A percentile compares a stretch with the other conserved stretches of the same genome.
These are phyloP conservation scores for Cladopsammia gracilis DNA, from an alignment of 64 coral and sea anemone species.

Conservation along the genomic window DNA sequence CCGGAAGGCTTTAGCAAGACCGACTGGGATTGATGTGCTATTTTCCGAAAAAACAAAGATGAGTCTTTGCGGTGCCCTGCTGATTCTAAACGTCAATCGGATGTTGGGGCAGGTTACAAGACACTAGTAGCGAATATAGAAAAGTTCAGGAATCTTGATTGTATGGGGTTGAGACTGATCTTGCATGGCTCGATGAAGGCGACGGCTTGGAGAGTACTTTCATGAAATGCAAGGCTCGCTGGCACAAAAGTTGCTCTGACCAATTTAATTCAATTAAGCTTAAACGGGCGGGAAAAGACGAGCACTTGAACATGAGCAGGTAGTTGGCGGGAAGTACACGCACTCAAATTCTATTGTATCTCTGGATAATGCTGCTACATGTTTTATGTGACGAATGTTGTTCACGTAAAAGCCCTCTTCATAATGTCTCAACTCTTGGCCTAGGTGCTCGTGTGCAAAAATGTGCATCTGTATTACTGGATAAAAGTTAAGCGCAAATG, in stretches of 20 bases:
- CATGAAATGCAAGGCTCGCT: constrained; percentile 29
- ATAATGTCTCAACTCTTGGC: constrained; percentile 49
- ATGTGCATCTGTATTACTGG: constrained; percentile 49
- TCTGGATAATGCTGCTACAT: neutral
- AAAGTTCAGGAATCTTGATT: constrained; percentile 43
- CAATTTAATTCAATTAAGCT: constrained; percentile 64
- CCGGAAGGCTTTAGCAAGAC: neutral
- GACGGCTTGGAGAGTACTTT: constrained; percentile 60
- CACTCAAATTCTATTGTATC: neutral
- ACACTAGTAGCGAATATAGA: constrained; percentile 59
- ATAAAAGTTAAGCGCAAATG: constrained; percentile 37
- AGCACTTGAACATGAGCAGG: too few relatives aligned
- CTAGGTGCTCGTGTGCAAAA: constrained; percentile 55
- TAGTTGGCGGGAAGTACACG: constrained; percentile 24
- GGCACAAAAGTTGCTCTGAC: constrained; percentile 68
- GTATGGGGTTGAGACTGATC: neutral
- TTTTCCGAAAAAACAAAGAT: constrained; percentile 47
- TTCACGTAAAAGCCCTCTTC: constrained; percentile 30
- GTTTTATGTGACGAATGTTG: constrained; percentile 43
- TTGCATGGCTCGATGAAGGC: constrained; percentile 74
- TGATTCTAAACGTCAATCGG: constrained; percentile 31
- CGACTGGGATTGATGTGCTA: constrained; percentile 58
- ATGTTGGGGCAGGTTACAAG: constrained; percentile 68
- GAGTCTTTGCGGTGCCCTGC: constrained; percentile 63
- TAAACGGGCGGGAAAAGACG: constrained; percentile 7